Percentiles rank a stretch among this genome's conserved stretches.
Evolutionary conservation across 1,140 invertebrate species (phyloP).

Genomic region (Sitophilus oryzae): DNA sequence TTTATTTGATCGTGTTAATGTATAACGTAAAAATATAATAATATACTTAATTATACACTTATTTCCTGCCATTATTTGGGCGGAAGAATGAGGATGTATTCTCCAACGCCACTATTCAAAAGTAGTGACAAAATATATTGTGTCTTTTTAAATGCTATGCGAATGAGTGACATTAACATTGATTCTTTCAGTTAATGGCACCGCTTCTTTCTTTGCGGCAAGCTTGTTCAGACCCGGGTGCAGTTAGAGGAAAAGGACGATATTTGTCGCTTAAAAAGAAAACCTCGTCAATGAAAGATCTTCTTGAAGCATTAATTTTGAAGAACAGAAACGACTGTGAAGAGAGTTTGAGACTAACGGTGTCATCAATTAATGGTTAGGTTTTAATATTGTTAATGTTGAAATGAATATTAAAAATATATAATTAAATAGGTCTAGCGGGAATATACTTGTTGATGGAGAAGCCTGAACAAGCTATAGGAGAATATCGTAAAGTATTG

Average conservation of each 20-base stretch:
- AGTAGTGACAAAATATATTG: no score
- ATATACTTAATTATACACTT: no score
- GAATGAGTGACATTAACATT: neutral
- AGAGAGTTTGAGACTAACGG: conserved; percentile 56
- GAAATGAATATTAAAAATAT: conserved; percentile 9
- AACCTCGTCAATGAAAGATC: conserved; percentile 63
- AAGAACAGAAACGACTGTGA: conserved; percentile 61
- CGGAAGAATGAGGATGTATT: no score
- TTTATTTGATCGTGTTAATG: no score
- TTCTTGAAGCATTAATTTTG: conserved; percentile 59
- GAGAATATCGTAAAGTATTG: conserved; percentile 57
- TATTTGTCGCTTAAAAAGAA: conserved; percentile 53
- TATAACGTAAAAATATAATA: no score
- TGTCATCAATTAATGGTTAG: conserved; percentile 59
- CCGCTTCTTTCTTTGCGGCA: conserved; percentile 64
- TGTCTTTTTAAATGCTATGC: neutral
- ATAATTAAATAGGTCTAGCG: conserved; percentile 47
- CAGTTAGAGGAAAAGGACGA: conserved; percentile 46
- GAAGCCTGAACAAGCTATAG: conserved; percentile 51
- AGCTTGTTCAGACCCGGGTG: conserved; percentile 68
- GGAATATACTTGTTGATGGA: conserved; percentile 56
- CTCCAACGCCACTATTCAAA: no score
- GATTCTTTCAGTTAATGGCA: conserved; percentile 48
- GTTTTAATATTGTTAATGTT: neutral
- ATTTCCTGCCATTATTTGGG: no score